Percentiles rank a stretch among this genome's conserved stretches.
Conservation (phyloP, 2,888 invertebrate genomes). For the Boloria selene region DNA sequence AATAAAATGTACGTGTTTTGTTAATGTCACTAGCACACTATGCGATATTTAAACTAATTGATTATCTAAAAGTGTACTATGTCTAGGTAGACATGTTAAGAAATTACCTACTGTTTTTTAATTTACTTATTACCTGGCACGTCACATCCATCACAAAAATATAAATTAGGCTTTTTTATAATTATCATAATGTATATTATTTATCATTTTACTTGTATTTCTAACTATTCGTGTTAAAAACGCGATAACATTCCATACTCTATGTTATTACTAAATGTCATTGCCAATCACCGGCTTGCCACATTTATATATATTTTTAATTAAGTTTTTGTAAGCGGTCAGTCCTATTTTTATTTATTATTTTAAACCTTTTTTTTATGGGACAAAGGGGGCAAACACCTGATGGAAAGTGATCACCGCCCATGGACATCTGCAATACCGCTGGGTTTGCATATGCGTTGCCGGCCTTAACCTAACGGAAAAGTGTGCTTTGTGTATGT, state of each 20-base stretch:
- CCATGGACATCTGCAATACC: too few species aligned
- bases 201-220: conserved; percentile 51
- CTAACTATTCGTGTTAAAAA: conserved; percentile 11
- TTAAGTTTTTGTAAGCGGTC: conserved; percentile 1
- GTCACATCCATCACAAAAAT: conserved; percentile 60
- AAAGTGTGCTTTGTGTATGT: too few species aligned
- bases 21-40: background rate
- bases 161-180: conserved; percentile 47
- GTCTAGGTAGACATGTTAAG: too few species aligned
- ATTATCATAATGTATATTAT: conserved; percentile 51
- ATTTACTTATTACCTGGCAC: conserved; percentile 59
- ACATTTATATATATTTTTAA: conserved; percentile 9
- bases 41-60: background rate
- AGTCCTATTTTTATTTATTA: background rate
- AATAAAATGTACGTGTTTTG: too few species aligned
- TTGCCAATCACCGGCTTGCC: conserved; percentile 35
- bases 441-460: too few species aligned
- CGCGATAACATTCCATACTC: conserved; percentile 10
- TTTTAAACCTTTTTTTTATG: too few species aligned
- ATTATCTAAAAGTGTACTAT: too few species aligned
- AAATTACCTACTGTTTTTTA: too few species aligned
- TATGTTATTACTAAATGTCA: conserved; percentile 42
- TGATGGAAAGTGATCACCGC: too few species aligned
- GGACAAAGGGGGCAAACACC: too few species aligned
- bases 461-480: too few species aligned